Evolutionary conservation across 2,888 invertebrate genomes (phyloP), one percentile per base, ranked within the genome.

Genomic region (Malacosoma neustria): DNA sequence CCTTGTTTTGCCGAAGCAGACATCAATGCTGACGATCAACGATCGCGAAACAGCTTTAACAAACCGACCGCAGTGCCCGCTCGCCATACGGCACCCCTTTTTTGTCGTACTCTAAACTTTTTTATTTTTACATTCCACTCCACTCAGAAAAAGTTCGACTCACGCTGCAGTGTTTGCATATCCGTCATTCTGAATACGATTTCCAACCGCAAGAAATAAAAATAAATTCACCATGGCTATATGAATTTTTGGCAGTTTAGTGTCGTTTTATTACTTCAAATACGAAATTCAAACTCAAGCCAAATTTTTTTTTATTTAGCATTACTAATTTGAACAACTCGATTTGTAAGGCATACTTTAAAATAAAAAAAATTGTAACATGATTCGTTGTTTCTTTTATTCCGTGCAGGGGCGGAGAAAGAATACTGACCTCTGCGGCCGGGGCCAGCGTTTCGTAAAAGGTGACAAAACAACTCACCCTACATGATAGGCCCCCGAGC

Each of bases 11-110:
- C 2, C 22, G 5, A 22, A 22, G 22, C 22, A 22, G 22, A 22
- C 22, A 22, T 22, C 22, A 9, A 22, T 5, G 22, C 22, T 22
- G 5, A 9, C 2, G n/a, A n/a, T 39, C 49, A 42, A 37, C 43
- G 45, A 48, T 54, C 57, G 55, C 63, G 61, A 61, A 65, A 54
- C 54, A 49, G 57, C 53, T 57, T 66, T 64, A 63, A 62, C 67
- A 62, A 66, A 57, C 61, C 57, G 48, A 68, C 68, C 72, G 57
- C 72, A 70, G 47, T 46, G 48, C 42, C 52, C 63, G 62, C 57
- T 47, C 48, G 58, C 62, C 74, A 72, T 70, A 69, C 70, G 69
- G 65, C 61, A 59, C 64, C 33, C 7, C 45, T 50, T 57, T 67
- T 71, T 72, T 73, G 65, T 57, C 54, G 49, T 57, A 56, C 59